These are phyloP conservation scores for Tringa solitaria DNA, from an alignment of 2,113 vertebrate genomes.

Conservation along the genomic window DNA sequence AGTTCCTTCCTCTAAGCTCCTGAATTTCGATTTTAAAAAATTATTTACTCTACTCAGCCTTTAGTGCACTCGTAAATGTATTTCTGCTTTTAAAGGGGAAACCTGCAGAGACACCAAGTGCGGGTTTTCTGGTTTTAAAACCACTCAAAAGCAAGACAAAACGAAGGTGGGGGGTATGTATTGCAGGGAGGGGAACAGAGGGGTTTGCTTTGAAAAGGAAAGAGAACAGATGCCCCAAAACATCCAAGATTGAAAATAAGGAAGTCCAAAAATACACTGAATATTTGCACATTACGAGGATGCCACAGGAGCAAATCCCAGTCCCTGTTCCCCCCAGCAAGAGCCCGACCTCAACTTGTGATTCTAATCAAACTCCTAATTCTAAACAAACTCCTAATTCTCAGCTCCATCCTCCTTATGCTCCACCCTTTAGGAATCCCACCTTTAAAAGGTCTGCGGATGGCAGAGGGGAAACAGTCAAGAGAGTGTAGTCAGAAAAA, in stretches of 20 bases:
- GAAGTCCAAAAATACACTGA: neutral
- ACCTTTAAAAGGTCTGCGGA: neutral
- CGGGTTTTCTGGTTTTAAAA: neutral
- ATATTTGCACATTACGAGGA: neutral
- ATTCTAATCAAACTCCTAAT: neutral
- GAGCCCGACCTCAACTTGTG: neutral
- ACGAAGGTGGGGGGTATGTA: neutral
- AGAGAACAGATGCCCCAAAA: neutral
- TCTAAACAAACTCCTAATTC: neutral
- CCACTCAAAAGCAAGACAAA: neutral
- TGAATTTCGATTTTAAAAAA: neutral
- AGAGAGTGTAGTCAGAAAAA: neutral
- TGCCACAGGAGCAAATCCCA: neutral
- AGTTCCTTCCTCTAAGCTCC: neutral
- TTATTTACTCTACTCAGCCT: neutral
- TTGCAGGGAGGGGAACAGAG: neutral
- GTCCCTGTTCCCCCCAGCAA: neutral
- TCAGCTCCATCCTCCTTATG: neutral
- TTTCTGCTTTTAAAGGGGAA: neutral
- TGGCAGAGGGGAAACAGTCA: neutral
- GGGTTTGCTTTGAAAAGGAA: neutral
- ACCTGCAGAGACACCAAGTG: neutral
- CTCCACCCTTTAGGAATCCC: neutral
- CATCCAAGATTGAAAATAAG: neutral
- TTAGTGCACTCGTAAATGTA: neutral